A percentile compares a stretch with the other conserved stretches of the same genome.
Conservation (phyloP, 2,797 vertebrate species). For the Cirrhinus mrigala region DNA sequence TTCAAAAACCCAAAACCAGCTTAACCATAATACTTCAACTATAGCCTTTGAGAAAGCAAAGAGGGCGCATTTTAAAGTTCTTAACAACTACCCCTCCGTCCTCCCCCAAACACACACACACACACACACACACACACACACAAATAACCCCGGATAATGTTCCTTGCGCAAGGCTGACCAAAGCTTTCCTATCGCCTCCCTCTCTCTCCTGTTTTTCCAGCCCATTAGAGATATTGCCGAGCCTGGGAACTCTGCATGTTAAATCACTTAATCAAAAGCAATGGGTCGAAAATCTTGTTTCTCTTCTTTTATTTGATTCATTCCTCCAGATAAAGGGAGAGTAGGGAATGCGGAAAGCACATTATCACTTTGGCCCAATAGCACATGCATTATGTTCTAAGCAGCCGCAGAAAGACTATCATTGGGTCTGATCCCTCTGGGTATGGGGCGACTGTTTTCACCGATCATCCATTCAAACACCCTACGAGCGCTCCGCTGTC, state of each 20-base stretch:
- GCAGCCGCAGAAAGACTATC: constrained; percentile 93
- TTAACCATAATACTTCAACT: constrained; percentile 78
- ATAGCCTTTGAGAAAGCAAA: constrained; percentile 71
- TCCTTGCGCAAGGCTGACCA: constrained; percentile 83
- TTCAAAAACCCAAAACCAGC: constrained; percentile 71
- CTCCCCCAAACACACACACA: constrained; percentile 10
- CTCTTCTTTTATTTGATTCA: constrained; percentile 96
- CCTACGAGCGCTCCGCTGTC: constrained; percentile 43
- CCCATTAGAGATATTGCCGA: constrained; percentile 98
- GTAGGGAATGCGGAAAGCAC: constrained; percentile 78
- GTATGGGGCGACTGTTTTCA: constrained; percentile 83
- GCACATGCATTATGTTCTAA: constrained; percentile 97
- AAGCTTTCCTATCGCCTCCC: constrained; percentile 58
- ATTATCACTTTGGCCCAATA: constrained; percentile 82
- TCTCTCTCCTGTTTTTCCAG: constrained; percentile 84
- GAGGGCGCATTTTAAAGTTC: constrained; percentile 76
- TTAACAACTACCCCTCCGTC: constrained; percentile 82
- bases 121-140: constrained; percentile 12
- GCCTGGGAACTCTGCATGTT: constrained; percentile 91
- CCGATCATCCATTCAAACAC: constrained; percentile 83
- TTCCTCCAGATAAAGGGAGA: constrained; percentile 93
- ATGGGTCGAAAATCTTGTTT: constrained; percentile 99
- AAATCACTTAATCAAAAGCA: constrained; percentile 99
- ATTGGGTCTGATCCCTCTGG: constrained; percentile 88
- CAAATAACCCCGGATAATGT: constrained; percentile 87